phyloP scores from a whole-genome alignment of 2,797 vertebrate genomes.

The Chaunax sp. region DNA sequence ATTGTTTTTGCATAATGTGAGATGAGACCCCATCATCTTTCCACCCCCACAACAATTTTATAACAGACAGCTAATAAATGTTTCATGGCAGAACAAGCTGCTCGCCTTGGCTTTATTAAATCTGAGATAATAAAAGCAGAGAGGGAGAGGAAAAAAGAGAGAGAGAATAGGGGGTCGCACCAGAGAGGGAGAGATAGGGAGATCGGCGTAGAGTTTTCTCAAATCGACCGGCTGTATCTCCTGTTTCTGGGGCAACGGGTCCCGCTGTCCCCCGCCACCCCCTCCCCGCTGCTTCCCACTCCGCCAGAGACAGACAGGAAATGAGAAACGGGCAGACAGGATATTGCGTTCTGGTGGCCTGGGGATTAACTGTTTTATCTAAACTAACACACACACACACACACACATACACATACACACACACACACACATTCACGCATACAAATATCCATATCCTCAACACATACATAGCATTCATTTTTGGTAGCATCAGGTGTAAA shows the following conservation, averaged over 20 bases:
- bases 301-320: conserved; percentile 90
- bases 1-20: conserved; percentile 90
- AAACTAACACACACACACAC: conserved; percentile 83
- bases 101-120: conserved; percentile 93
- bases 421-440: conserved; percentile 56
- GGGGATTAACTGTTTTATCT: conserved; percentile 91
- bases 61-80: conserved; percentile 96
- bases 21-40: conserved; percentile 87
- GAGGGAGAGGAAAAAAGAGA: conserved; percentile 74
- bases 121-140: conserved; percentile 93
- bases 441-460: conserved; percentile 63
- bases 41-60: conserved; percentile 91
- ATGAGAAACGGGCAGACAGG: conserved; percentile 93
- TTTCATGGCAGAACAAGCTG: conserved; percentile 94
- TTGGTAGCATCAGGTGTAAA: conserved; percentile 78
- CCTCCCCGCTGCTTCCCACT: conserved; percentile 78
- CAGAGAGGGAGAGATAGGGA: conserved; percentile 78
- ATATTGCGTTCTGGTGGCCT: conserved; percentile 94
- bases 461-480: conserved; percentile 77
- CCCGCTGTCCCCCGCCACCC: conserved; percentile 80
- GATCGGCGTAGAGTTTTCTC: conserved; percentile 83
- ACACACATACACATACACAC: conserved; percentile 56
- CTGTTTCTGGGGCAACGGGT: conserved; percentile 89
- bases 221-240: conserved; percentile 87
- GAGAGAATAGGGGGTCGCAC: conserved; percentile 76